Evolutionary conservation across 2,113 vertebrate genomes (phyloP).

Genomic region (Isurus oxyrinchus): DNA sequence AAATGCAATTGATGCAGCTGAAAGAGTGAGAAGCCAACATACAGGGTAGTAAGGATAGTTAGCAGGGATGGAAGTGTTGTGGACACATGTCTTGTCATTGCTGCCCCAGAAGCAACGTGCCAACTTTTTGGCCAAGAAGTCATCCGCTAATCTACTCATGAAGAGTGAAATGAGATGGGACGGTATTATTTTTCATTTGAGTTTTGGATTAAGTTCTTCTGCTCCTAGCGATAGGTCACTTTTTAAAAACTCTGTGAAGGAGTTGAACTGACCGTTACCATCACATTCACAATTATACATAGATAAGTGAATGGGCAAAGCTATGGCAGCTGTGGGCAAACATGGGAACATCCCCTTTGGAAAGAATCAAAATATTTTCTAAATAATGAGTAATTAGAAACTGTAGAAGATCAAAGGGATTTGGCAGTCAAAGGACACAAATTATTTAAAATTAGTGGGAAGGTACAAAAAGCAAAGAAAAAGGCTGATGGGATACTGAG

Average conservation of each 20-base stretch:
- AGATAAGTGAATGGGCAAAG: background rate
- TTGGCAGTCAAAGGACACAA: background rate
- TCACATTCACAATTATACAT: background rate
- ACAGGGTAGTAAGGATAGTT: background rate
- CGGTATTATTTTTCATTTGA: background rate
- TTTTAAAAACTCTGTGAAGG: background rate
- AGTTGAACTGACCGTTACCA: background rate
- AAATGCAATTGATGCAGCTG: background rate
- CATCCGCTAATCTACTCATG: background rate
- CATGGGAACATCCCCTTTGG: background rate
- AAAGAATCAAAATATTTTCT: too few species aligned
- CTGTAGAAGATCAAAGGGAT: background rate
- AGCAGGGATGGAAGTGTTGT: background rate
- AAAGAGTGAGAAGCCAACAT: background rate
- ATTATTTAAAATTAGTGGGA: background rate
- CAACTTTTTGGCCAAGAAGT: background rate
- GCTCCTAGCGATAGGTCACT: background rate
- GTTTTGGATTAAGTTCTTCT: background rate
- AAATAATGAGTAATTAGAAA: background rate
- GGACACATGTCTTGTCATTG: background rate
- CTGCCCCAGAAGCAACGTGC: background rate
- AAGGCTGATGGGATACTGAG: background rate
- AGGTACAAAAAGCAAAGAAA: background rate
- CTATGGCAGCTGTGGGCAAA: background rate
- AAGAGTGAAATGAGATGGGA: background rate